Evolutionary conservation across 2,888 invertebrate species (phyloP).

Genomic region (Oxyscelio sp.): DNA sequence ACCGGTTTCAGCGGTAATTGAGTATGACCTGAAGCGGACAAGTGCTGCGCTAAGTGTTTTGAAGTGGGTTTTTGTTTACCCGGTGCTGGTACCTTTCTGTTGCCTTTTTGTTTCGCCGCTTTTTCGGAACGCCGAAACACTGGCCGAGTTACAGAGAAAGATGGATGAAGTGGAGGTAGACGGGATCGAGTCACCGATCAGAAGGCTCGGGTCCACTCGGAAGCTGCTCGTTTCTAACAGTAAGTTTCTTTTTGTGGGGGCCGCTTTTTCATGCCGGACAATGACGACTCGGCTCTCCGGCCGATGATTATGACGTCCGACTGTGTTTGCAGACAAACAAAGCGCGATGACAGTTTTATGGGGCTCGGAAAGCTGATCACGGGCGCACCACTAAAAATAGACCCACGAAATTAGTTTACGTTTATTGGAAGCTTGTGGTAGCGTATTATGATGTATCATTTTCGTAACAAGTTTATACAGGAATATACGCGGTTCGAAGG

Average conservation of each 20-base stretch:
- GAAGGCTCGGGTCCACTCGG: conserved; percentile 94
- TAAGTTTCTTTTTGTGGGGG: conserved; percentile 89
- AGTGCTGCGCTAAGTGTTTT: conserved; percentile 55
- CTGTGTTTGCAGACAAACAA: not conserved
- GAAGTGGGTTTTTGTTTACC: conserved; percentile 21
- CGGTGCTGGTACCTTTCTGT: not conserved
- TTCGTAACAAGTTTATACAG: too few relatives aligned
- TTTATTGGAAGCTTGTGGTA: too few relatives aligned
- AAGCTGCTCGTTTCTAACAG: conserved; percentile 94
- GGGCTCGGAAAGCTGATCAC: too few relatives aligned
- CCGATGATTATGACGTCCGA: not conserved
- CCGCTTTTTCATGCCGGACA: conserved; percentile 1
- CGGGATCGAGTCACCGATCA: conserved; percentile 93
- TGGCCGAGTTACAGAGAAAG: conserved; percentile 81
- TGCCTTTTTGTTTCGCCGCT: not conserved
- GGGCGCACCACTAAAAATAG: too few relatives aligned
- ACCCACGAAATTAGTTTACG: too few relatives aligned
- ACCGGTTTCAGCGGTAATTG: conserved; percentile 52
- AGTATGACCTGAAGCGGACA: conserved; percentile 62
- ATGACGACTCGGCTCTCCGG: not conserved
- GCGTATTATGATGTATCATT: too few relatives aligned
- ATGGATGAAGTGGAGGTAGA: conserved; percentile 94
- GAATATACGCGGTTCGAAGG: too few relatives aligned
- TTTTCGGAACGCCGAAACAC: conserved; percentile 13
- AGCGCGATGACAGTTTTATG: not conserved